A percentile compares a stretch with the other conserved stretches of the same genome.
Evolutionary conservation across 2,113 vertebrate species (phyloP).

Genomic region (Hiodon alosoides): DNA sequence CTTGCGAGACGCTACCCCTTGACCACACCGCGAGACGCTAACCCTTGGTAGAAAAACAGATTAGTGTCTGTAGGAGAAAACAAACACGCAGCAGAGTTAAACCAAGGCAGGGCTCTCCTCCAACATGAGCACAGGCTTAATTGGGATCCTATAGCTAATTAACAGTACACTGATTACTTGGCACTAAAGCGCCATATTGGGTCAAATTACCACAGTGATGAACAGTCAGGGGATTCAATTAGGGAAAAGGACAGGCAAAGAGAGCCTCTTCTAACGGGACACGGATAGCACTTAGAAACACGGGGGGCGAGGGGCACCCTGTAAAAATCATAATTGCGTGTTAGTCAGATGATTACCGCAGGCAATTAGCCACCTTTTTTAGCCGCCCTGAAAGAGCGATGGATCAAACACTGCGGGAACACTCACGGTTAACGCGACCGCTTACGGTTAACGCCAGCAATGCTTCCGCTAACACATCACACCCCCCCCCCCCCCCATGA

Average conservation of each 20-base stretch:
- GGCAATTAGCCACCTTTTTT: slow-evolving; percentile 44
- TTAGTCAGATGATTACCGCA: slow-evolving; percentile 48
- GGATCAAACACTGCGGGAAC: not conserved
- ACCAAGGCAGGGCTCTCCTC: not conserved
- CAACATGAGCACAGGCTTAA: slow-evolving; percentile 57
- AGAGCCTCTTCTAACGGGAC: slow-evolving; percentile 49
- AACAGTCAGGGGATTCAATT: slow-evolving; percentile 71
- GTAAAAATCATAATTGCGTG: slow-evolving; percentile 55
- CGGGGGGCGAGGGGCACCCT: slow-evolving; percentile 37
- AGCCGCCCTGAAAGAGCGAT: slow-evolving; percentile 26
- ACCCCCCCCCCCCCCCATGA: too few species aligned
- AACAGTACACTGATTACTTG: slow-evolving; percentile 61
- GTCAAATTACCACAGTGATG: slow-evolving; percentile 64
- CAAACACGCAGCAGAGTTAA: not conserved
- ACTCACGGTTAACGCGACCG: too few species aligned
- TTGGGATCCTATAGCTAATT: slow-evolving; percentile 60
- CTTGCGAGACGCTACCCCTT: too few species aligned
- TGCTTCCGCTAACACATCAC: too few species aligned
- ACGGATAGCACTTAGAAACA: slow-evolving; percentile 49
- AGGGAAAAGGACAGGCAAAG: slow-evolving; percentile 53
- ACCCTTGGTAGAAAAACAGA: too few species aligned
- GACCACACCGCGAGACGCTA: too few species aligned
- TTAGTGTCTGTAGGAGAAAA: too few species aligned
- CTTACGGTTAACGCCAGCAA: too few species aligned
- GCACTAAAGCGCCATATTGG: slow-evolving; percentile 59